Percentiles rank a stretch among this genome's conserved stretches.
Evolutionary conservation across 2,797 vertebrate species (phyloP).

Genomic region (Clarias fuscus): DNA sequence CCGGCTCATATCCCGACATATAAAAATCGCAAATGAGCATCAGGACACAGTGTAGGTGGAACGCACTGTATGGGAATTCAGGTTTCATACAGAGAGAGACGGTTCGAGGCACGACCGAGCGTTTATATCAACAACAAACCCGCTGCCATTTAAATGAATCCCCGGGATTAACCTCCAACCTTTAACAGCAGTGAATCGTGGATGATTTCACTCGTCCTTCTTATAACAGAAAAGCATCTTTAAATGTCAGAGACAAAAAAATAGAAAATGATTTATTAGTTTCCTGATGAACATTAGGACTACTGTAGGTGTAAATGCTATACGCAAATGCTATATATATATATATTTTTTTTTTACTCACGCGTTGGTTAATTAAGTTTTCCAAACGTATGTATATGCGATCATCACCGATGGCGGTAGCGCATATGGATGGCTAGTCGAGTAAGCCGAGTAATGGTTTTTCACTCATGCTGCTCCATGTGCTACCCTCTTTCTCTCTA

Average conservation of each 20-base stretch:
- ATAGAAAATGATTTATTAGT: background rate
- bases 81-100: background rate
- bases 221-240: background rate
- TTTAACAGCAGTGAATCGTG: background rate
- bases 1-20: background rate
- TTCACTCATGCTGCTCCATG: too few relatives aligned
- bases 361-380: too few relatives aligned
- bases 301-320: background rate
- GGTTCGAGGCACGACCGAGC: background rate
- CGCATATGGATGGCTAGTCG: too few relatives aligned
- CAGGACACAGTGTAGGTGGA: background rate
- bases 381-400: too few relatives aligned
- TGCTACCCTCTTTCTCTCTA: background rate
- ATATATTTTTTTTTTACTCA: too few relatives aligned
- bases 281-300: background rate
- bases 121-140: slow-evolving; percentile 9
- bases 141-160: background rate
- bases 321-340: too few relatives aligned
- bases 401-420: too few relatives aligned
- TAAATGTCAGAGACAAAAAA: background rate
- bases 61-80: background rate
- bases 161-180: background rate
- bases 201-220: background rate
- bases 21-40: background rate
- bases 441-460: too few relatives aligned